Conservation (phyloP, 2,113 vertebrate genomes). For the Melanocharis versteri region DNA sequence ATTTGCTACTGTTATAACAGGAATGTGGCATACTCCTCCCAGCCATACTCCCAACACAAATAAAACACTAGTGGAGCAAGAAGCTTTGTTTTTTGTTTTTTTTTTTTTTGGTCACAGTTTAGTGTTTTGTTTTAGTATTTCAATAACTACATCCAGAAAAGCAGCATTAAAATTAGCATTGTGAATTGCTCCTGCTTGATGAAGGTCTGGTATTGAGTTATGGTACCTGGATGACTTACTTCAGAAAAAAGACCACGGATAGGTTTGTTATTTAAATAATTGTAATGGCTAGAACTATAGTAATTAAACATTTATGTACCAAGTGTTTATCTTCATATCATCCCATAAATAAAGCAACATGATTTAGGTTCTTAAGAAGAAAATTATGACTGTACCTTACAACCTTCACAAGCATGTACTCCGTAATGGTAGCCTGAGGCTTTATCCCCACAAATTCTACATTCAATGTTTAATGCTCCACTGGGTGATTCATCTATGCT, state of each 20-base stretch:
- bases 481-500: slow-evolving; percentile 71
- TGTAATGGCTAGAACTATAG: background rate
- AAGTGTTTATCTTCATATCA: background rate
- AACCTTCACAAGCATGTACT: slow-evolving; percentile 98
- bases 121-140: background rate
- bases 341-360: slow-evolving; percentile 17
- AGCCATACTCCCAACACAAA: slow-evolving; percentile 31
- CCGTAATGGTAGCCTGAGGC: slow-evolving; percentile 97
- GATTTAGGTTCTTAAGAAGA: slow-evolving; percentile 22
- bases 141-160: background rate
- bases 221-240: background rate
- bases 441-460: slow-evolving; percentile 91
- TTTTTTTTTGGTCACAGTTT: background rate
- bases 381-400: slow-evolving; percentile 83
- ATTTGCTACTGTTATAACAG: background rate
- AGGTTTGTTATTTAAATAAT: background rate
- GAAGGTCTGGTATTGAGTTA: slow-evolving; percentile 23
- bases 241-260: background rate
- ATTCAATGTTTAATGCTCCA: slow-evolving; percentile 84
- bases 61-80: slow-evolving; percentile 40
- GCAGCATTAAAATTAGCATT: background rate
- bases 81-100: background rate
- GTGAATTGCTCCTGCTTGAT: background rate
- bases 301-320: background rate
- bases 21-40: background rate